Percentiles rank a stretch among this genome's conserved stretches.
Conservation (phyloP, 2,888 invertebrate genomes). For the Drosophila glabriapex region DNA sequence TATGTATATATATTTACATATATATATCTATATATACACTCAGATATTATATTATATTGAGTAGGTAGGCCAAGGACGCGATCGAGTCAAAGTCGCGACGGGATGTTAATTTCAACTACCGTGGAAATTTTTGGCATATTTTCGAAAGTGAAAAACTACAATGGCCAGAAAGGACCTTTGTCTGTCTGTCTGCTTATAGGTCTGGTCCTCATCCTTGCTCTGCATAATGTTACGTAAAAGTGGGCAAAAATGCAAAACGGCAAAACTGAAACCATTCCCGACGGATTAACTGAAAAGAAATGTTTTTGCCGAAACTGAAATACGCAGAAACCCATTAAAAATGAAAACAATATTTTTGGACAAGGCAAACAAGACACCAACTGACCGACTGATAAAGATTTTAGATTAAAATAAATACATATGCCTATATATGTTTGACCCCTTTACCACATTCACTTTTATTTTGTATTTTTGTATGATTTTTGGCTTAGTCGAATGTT, state of each 20-base stretch:
- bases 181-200: neutral
- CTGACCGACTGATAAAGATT: conserved; percentile 9
- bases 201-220: conserved; percentile 55
- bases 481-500: conserved; percentile 12
- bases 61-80: conserved; percentile 71
- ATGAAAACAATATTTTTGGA: conserved; percentile 1
- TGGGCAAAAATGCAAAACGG: conserved; percentile 57
- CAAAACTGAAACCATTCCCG: conserved; percentile 53
- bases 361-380: neutral
- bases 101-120: conserved; percentile 78
- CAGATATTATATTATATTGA: neutral
- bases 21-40: neutral
- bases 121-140: conserved; percentile 60
- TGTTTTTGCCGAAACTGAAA: conserved; percentile 45
- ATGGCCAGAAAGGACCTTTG: conserved; percentile 44
- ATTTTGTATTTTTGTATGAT: neutral
- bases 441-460: conserved; percentile 17
- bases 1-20: neutral
- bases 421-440: conserved; percentile 12
- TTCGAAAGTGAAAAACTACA: conserved; percentile 76
- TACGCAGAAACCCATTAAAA: conserved; percentile 69
- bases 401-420: neutral
- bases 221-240: conserved; percentile 79
- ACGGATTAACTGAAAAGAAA: conserved; percentile 42
- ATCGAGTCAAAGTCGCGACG: conserved; percentile 37